Evolutionary conservation across 2,113 vertebrate genomes (phyloP).

Genomic region (Pontoporia blainvillei): DNA sequence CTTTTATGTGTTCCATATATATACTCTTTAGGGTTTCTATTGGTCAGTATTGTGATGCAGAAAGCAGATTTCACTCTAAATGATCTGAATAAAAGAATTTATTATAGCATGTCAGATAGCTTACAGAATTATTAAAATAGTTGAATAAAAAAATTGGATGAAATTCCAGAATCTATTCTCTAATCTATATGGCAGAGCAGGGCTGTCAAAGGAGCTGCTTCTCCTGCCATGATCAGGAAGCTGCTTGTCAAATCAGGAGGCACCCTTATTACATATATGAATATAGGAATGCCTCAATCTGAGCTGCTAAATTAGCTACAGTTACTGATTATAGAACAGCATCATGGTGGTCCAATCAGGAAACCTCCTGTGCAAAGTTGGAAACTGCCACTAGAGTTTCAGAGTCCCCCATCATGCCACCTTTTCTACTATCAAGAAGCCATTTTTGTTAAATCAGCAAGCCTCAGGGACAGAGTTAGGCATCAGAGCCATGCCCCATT

Average conservation of each 20-base stretch:
- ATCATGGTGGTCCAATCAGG: neutral
- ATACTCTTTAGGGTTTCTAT: neutral
- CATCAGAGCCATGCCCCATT: neutral
- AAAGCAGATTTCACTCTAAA: neutral
- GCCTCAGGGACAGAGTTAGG: neutral
- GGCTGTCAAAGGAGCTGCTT: neutral
- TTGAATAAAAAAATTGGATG: neutral
- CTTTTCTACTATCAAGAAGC: neutral
- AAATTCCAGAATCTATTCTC: neutral
- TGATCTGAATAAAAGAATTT: neutral
- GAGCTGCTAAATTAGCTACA: neutral
- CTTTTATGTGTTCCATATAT: neutral
- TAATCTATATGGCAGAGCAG: neutral
- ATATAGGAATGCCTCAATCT: fast-evolving
- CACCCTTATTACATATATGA: neutral
- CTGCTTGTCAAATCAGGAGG: neutral
- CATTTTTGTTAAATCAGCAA: neutral
- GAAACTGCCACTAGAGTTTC: neutral
- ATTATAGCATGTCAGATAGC: neutral
- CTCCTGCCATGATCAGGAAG: neutral
- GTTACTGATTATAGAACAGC: neutral
- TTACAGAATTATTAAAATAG: neutral
- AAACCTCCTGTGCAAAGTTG: neutral
- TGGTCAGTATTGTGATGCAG: neutral
- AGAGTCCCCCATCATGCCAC: neutral